Percentiles rank a stretch among this genome's conserved stretches.
Conservation (phyloP, 2,113 vertebrate species). For the Chauna torquata region DNA sequence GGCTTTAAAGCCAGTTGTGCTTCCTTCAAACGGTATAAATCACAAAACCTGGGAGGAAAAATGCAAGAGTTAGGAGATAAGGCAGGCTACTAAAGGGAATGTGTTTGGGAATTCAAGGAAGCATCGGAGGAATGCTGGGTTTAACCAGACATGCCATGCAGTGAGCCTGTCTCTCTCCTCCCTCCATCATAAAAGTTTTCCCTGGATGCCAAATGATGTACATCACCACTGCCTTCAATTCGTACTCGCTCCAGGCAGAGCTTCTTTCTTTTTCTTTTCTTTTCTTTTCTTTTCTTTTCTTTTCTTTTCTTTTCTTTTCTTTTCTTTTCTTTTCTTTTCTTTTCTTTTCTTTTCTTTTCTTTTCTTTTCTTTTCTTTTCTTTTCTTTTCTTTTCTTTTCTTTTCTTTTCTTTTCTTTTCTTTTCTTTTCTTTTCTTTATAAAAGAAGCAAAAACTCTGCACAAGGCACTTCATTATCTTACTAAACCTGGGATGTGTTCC, state of each 20-base stretch:
- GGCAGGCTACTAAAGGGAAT: background rate
- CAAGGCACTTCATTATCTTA: background rate
- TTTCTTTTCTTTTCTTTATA: background rate
- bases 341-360: background rate
- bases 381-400: background rate
- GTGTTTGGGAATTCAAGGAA: background rate
- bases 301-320: background rate
- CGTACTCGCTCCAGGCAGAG: background rate
- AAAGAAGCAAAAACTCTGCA: background rate
- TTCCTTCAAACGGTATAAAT: background rate
- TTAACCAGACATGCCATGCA: background rate
- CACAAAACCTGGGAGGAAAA: background rate
- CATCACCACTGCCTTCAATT: background rate
- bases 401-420: background rate
- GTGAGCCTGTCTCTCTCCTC: background rate
- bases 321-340: background rate
- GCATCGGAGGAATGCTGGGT: rapidly evolving
- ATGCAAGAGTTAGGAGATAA: background rate
- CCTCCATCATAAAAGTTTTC: background rate
- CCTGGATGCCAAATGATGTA: background rate
- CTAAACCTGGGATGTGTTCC: background rate
- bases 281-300: background rate
- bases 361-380: background rate
- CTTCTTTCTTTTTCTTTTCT: no score
- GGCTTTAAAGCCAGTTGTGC: background rate